Base-by-base conservation (phyloP, 1,140 invertebrate species). In the Branchinecta lindahli region DNA sequence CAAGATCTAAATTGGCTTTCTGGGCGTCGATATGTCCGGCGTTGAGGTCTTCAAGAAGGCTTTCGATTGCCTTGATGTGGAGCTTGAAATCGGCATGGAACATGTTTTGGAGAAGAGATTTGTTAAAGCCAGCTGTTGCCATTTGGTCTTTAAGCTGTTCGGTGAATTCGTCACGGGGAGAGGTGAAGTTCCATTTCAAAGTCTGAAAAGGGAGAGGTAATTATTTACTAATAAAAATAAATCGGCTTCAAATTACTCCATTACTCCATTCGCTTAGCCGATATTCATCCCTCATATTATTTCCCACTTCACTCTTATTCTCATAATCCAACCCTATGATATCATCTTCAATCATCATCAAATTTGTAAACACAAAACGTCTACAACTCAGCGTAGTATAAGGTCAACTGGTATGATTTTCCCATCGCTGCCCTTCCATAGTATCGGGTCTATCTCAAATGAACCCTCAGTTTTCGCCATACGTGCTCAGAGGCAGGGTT, bases 81-180 rank as follows among this genome's bases (percentile, higher is more conserved):
- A 88, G 91, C 76, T 94, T 94, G 78, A 99, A 98, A 80, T 99
- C 95, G 73, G 85, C 83, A 79, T 96, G 91, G 78, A 97, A 97
- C 86, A 98, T 92, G 75, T 95, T 91, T 0, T 87, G 83, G 73
- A 94, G 86, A 3, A 97, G 81, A 70, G 84, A 85, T 77, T 88
- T 91, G 77, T 93, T 95, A 44, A 97, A 85, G 74, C 88, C 88
- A 0, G 91, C 91, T 12, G 84, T 84, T 3, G 84, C 84, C 92
- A 98, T 96, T 76, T 96, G 91, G 73, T 92, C 89, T 74, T 88
- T 89, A 12, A 99, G 79, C 71, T 96, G 84, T 45, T 96, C 91
- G 20, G 94, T 88, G 80, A 96, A 98, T 76, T 98, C 96, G 76
- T 91, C 88, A 45, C 92, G 82, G 0, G 95, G 94, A 0, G 89